Base-by-base conservation (phyloP, 2,888 invertebrate species). In the Elegia similella region DNA sequence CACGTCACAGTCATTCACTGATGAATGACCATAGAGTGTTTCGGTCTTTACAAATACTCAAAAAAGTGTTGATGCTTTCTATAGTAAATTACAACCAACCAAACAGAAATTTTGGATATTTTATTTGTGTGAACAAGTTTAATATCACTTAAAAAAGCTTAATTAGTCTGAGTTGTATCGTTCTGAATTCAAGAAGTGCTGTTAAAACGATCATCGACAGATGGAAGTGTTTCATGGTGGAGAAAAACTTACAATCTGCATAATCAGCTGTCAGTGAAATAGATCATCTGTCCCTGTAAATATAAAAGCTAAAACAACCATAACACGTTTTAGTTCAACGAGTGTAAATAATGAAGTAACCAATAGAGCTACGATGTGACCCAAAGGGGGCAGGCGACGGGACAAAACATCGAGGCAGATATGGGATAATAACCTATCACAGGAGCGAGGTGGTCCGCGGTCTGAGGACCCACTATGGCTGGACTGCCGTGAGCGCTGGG, bases 61-160 rank as follows among this genome's bases (percentile, higher is more conserved):
- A 88, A 89, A 88, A 90, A 91, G 89, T 91, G 91, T 91, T 91
- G 91, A 91, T 91, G 91, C 91, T 91, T 90, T 91, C 88, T 88
- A 82, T 86, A 86, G 88, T 87, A 88, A 89, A 88, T 89, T 86
- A 88, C 86, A 89, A 87, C 84, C 83, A 86, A 88, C 84, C 84
- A 89, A 90, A 90, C 88, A 88, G 80, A 86, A 80, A 83, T 87
- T 88, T 87, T 85, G 73, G 79, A 82, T 80, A 82, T 83, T 84
- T 85, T 79, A 84, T 85, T 86, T 83, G 84, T 80, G 85, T 84
- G 69, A 80, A 79, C 78, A 72, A 82, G 76, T 75, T 64, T 76
- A 81, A 75, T 83, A 85, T 86, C 80, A 88, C 82, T 80, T 81
- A 86, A 87, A 86, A 78, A 76, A 78, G 76, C 70, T 76, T 65